Conservation (phyloP, 1,140 invertebrate species). For the Caenorhabditis remanei region DNA sequence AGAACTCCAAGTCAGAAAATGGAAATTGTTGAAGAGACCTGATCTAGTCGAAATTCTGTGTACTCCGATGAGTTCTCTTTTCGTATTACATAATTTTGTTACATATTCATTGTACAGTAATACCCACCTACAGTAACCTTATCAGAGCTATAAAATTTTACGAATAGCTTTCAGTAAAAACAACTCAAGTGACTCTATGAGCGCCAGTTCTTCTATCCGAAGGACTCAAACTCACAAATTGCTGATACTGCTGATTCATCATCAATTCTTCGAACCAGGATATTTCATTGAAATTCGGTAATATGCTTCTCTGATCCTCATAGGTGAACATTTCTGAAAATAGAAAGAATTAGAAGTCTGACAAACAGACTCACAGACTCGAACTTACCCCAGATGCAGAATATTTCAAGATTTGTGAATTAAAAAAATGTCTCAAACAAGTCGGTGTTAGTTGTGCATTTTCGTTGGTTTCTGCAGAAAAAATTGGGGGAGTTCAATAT, state of each 20-base stretch:
- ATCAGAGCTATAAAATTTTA: too few species aligned
- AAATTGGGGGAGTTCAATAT: too few species aligned
- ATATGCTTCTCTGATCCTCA: background rate
- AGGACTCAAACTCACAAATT: background rate
- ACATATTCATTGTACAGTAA: too few species aligned
- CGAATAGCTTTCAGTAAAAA: background rate
- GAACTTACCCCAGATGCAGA: background rate
- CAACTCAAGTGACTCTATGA: background rate
- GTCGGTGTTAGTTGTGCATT: too few species aligned
- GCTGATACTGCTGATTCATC: background rate
- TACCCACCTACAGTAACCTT: too few species aligned
- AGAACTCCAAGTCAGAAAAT: background rate
- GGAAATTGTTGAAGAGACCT: background rate
- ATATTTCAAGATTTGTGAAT: too few species aligned
- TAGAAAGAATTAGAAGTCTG: background rate
- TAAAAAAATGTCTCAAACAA: too few species aligned
- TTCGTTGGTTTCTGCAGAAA: too few species aligned
- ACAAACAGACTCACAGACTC: background rate
- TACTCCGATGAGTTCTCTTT: too few species aligned
- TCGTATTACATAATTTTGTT: too few species aligned
- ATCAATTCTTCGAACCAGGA: constrained; percentile 30
- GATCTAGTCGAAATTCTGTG: too few species aligned
- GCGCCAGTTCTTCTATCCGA: too few species aligned
- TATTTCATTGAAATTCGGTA: constrained; percentile 1
- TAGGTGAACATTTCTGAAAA: constrained; percentile 31